Evolutionary conservation across 2,113 vertebrate species (phyloP).

Genomic region (Malurus alboscapulatus): DNA sequence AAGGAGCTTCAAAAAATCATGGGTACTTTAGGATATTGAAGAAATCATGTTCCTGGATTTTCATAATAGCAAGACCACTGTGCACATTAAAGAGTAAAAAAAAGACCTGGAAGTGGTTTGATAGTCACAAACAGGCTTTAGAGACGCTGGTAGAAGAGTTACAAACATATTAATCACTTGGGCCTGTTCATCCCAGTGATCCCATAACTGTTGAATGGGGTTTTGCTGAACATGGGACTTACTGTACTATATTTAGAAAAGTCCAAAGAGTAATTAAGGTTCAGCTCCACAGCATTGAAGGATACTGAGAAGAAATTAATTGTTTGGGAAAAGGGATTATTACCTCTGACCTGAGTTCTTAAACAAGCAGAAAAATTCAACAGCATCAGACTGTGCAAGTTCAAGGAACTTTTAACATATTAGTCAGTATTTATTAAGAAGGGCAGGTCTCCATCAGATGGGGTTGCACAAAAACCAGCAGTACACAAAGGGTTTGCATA

Average conservation of each 20-base stretch:
- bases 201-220: not conserved
- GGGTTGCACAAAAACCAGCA: not conserved
- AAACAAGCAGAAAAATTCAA: not conserved
- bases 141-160: not conserved
- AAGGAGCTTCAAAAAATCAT: not conserved
- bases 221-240: not conserved
- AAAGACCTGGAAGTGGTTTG: not conserved
- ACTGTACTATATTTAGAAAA: not conserved
- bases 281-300: not conserved
- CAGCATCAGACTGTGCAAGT: not conserved
- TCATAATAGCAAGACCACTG: not conserved
- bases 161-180: not conserved
- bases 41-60: not conserved
- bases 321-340: not conserved
- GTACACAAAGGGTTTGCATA: not conserved
- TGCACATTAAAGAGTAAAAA: not conserved
- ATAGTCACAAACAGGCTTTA: not conserved
- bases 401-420: not conserved
- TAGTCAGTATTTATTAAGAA: not conserved
- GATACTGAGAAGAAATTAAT: not conserved
- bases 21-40: not conserved
- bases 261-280: not conserved
- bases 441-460: not conserved
- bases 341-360: not conserved
- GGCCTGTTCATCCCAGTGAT: not conserved